Base-by-base conservation (phyloP, 2,797 vertebrate species). In the Myripristis murdjan region DNA sequence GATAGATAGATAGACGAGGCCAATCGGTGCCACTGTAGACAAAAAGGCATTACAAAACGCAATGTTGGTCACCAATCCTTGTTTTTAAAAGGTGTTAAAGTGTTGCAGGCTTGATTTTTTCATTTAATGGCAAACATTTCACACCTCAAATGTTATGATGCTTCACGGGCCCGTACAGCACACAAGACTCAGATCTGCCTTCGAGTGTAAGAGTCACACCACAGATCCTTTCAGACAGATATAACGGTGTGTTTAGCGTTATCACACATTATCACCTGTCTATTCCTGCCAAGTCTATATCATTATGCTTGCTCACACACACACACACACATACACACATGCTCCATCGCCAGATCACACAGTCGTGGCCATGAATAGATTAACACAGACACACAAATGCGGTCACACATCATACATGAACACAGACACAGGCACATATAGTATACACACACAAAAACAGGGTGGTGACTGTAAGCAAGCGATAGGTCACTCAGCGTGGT, bases 221-320 rank as follows among this genome's bases (percentile, higher is more conserved):
- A 15, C 41, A 43, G 41, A 41, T 43, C 37, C 9, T 37, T 37
- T 12, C 37, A 39, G 37, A 43, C 39, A 15, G 14, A 43, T 16
- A 52, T 14, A 24, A 2, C 2, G 24, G 22, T 24, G 7, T 97
- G 95, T 81, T 96, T 96, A 86, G 96, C 94, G 91, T 95, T 96
- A 92, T 9, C 51, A 81, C 54, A 89, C 78, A 62, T 49, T 65
- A 84, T 69, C 68, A 79, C 26, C 55, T 64, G 56, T 26, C 15
- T 51, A n/a, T 52, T 67, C 31, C 23, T 58, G 65, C 15, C 15
- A 48, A 73, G 37, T 52, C 22, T 20, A 20, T 4, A 47, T 73
- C 23, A 65, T 60, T 70, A 56, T 58, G 62, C 58, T 49, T 59
- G 12, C 15, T 53, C 23, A 20, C 26, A 49, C 57, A 12, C 51